Evolutionary conservation across 1,140 invertebrate genomes (phyloP).

Genomic region (Bombus vancouverensis): DNA sequence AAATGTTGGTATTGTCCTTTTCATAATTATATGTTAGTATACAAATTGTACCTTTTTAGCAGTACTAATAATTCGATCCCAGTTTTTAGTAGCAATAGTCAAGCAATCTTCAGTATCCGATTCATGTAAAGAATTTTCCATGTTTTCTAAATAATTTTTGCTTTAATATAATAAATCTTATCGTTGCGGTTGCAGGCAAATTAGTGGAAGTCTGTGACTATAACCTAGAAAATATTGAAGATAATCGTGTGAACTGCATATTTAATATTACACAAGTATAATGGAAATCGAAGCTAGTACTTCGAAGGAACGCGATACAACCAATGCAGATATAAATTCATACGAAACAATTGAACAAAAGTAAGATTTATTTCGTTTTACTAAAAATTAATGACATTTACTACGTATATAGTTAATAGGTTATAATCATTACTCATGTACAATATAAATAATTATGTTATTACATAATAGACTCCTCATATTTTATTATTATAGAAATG

Average conservation of each 20-base stretch:
- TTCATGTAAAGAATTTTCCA: conserved; percentile 30
- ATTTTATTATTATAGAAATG: neutral
- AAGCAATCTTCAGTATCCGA: conserved; percentile 67
- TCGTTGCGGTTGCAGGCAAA: neutral
- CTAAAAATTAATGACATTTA: neutral
- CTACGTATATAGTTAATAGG: neutral
- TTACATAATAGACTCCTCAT: neutral
- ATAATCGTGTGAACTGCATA: neutral
- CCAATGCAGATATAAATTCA: conserved; percentile 6
- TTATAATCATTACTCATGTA: neutral
- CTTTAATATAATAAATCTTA: neutral
- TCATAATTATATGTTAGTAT: neutral
- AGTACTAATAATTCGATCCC: conserved; percentile 70
- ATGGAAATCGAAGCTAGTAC: conserved; percentile 45
- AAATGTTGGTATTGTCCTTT: neutral
- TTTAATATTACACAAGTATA: neutral
- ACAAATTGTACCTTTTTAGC: conserved; percentile 71
- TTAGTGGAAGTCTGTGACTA: no score
- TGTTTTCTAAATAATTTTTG: conserved; percentile 6
- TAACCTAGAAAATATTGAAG: conserved; percentile 22
- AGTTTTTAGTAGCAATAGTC: conserved; percentile 73
- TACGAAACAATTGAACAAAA: conserved; percentile 58
- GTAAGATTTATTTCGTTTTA: conserved; percentile 35
- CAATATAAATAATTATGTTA: neutral
- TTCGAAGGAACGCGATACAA: conserved; percentile 18